Percentiles rank a stretch among this genome's conserved stretches.
These are phyloP conservation scores for Mormyrus proboscirostris DNA, from an alignment of 2,797 vertebrate species.

Conservation along the genomic window DNA sequence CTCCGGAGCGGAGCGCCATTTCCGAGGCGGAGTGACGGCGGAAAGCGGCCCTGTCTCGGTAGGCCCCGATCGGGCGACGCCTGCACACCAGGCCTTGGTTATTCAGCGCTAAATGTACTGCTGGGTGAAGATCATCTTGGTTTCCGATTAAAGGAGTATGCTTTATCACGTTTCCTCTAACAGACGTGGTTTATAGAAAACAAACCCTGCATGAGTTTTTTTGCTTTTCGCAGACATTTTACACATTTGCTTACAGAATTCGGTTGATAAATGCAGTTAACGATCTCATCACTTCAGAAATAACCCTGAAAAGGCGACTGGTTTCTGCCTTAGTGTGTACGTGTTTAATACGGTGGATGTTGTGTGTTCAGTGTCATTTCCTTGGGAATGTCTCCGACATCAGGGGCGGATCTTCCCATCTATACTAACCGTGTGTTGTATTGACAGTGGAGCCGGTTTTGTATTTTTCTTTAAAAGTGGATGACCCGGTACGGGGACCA, in stretches of 20 bases:
- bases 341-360: not conserved
- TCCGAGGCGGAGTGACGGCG: constrained; percentile 71
- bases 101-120: constrained; percentile 51
- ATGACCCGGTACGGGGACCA: not conserved
- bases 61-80: constrained; percentile 42
- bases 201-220: not conserved
- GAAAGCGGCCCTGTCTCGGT: constrained; percentile 9
- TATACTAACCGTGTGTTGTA: not conserved
- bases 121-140: not conserved
- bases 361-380: not conserved
- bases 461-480: not conserved
- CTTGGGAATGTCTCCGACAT: not conserved
- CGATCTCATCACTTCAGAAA: not conserved
- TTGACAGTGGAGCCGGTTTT: not conserved
- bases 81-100: constrained; percentile 61
- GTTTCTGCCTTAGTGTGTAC: not conserved
- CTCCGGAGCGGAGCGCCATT: constrained; percentile 68
- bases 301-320: not conserved
- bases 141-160: not conserved
- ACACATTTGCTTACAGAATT: not conserved
- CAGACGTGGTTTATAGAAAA: not conserved
- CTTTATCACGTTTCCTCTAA: not conserved
- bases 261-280: not conserved
- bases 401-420: constrained; percentile 1
- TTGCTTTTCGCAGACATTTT: not conserved